A percentile compares a stretch with the other conserved stretches of the same genome.
phyloP scores from a whole-genome alignment of 2,797 vertebrate species.

The Rhinogobio ventralis region DNA sequence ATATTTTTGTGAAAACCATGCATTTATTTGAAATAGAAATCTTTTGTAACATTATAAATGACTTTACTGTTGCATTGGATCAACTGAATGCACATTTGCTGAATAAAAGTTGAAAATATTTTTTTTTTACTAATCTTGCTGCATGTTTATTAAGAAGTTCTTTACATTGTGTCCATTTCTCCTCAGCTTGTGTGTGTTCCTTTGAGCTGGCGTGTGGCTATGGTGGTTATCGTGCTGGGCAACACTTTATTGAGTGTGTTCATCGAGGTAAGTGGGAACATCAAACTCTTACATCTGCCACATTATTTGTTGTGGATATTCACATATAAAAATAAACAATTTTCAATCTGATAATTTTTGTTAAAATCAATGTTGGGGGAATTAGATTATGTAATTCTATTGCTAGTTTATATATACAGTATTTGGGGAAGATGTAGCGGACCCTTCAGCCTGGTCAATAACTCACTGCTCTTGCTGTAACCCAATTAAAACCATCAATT shows the following conservation, averaged over 20 bases:
- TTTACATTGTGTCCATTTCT: background rate
- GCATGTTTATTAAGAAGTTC: background rate
- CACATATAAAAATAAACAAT: background rate
- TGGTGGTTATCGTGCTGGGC: constrained; percentile 83
- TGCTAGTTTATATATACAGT: background rate
- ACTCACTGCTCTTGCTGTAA: constrained; percentile 41
- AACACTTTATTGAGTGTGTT: constrained; percentile 85
- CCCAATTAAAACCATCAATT: constrained; percentile 36
- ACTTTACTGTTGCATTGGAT: background rate
- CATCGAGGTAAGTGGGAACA: constrained; percentile 86
- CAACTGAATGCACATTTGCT: background rate
- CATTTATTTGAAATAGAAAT: background rate
- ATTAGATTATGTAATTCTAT: background rate
- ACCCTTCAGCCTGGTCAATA: constrained; percentile 23
- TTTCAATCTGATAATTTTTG: background rate
- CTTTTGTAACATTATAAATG: background rate
- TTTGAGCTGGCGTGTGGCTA: constrained; percentile 83
- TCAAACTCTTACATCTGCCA: background rate
- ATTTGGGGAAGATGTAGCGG: background rate
- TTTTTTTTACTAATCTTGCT: background rate
- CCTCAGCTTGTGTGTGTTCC: constrained; percentile 92
- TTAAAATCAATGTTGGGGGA: background rate
- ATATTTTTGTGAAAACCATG: background rate
- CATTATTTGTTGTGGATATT: background rate
- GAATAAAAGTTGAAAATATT: background rate